phyloP scores from a whole-genome alignment of 2,888 invertebrate species.

The Bhutanitis thaidina region DNA sequence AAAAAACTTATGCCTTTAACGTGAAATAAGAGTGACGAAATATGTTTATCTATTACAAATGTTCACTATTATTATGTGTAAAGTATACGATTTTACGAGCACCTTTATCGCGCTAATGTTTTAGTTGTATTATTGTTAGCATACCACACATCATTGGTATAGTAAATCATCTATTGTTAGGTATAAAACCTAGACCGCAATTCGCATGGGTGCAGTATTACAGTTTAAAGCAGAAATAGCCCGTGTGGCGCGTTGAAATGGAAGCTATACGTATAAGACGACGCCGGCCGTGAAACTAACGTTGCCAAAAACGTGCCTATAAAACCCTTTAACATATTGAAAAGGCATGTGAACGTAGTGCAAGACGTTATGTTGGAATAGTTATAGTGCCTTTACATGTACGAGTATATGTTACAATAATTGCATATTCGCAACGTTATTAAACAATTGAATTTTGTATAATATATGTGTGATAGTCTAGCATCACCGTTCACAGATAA shows the following conservation, averaged over 20 bases:
- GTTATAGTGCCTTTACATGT: no score
- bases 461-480: no score
- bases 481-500: no score
- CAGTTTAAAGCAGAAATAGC: conserved; percentile 53
- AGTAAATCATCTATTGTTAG: conserved; percentile 51
- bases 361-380: neutral
- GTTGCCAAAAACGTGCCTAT: conserved; percentile 44
- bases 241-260: conserved; percentile 43
- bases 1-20: no score
- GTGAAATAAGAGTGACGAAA: no score
- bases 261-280: conserved; percentile 33
- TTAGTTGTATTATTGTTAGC: conserved; percentile 19
- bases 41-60: no score
- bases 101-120: neutral
- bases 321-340: conserved; percentile 38
- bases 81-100: no score
- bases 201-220: conserved; percentile 25
- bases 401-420: no score
- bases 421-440: no score
- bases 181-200: conserved; percentile 50
- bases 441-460: no score
- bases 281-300: conserved; percentile 36
- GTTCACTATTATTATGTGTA: no score
- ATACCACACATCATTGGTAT: conserved; percentile 29
- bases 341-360: conserved; percentile 4